Base-by-base conservation (phyloP, 1,140 invertebrate species). In the Protaetia brevitarsis region DNA sequence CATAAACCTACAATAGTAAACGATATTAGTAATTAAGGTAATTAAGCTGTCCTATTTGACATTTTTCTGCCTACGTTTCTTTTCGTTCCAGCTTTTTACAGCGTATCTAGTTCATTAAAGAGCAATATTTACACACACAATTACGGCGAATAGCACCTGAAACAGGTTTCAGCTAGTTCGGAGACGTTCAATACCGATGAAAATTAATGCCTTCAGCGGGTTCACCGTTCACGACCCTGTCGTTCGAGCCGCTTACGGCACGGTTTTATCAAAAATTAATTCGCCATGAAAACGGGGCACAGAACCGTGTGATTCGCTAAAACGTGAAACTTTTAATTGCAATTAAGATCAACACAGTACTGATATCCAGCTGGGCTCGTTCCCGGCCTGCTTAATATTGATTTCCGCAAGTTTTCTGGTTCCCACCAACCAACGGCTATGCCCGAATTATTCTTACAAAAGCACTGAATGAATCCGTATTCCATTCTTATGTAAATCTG, bases 341-440 rank as follows among this genome's bases (percentile, higher is more conserved):
- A 59, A 59, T 59, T 13, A 59, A 59, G 57, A 59, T 59, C 57
- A 59, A 59, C 29, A 59, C 23, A 19, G 6, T 29, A n/a, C 26
- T n/a, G 57, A 59, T 59, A 16, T 59, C 4, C 26, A 59, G 57
- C 57, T 59, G 57, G 57, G 57, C 57, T 59, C 27, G 57, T 28
- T 28, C 28, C 30, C 57, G 27, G 29, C 26, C 29, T 11, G 57
- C 26, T 8, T 27, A n/a, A 29, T 59, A 59, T 59, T 59, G 57
- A 59, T 59, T 59, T 59, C 57, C n/a, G 19, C 26, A 59, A 29
- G 27, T 59, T 59, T 29, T 29, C 27, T 59, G n/a, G 26, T 27
- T 31, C 26, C 57, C 30, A n/a, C 26, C 10, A n/a, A n/a, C n/a
- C n/a, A n/a, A n/a, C n/a, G n/a, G 26, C 16, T 27, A 29, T 59